Percentiles rank a stretch among this genome's conserved stretches.
Evolutionary conservation across 2,797 vertebrate genomes (phyloP).

Genomic region (Tokudaia tokunoshimensis): DNA sequence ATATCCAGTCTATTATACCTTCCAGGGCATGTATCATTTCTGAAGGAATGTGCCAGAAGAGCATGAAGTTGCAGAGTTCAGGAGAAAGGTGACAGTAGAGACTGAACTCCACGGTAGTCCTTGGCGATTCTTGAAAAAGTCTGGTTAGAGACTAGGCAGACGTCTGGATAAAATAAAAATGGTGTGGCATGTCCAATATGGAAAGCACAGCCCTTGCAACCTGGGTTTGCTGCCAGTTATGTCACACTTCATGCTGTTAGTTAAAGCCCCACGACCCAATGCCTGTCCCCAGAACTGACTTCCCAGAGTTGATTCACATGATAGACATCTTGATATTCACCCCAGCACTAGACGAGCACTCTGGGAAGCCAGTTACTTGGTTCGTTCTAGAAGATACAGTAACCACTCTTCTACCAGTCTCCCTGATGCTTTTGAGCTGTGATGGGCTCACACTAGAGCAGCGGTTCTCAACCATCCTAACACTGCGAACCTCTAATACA

Average conservation of each 20-base stretch:
- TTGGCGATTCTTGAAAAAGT: neutral
- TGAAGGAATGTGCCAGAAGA: neutral
- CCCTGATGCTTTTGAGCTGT: neutral
- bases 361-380: neutral
- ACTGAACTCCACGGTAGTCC: neutral
- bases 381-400: neutral
- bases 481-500: neutral
- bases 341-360: neutral
- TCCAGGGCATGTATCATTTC: neutral
- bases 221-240: neutral
- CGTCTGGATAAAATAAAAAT: neutral
- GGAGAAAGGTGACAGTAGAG: neutral
- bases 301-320: slow-evolving; percentile 7
- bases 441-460: neutral
- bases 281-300: neutral
- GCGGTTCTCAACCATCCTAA: neutral
- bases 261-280: neutral
- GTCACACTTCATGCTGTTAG: neutral
- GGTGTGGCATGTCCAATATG: neutral
- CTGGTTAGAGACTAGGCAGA: neutral
- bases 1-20: neutral
- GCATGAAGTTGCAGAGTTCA: neutral
- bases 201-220: neutral
- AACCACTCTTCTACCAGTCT: neutral
- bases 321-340: neutral